A percentile compares a stretch with the other conserved stretches of the same genome.
Conservation (phyloP, 1,140 invertebrate species). For the Magallana angulata region DNA sequence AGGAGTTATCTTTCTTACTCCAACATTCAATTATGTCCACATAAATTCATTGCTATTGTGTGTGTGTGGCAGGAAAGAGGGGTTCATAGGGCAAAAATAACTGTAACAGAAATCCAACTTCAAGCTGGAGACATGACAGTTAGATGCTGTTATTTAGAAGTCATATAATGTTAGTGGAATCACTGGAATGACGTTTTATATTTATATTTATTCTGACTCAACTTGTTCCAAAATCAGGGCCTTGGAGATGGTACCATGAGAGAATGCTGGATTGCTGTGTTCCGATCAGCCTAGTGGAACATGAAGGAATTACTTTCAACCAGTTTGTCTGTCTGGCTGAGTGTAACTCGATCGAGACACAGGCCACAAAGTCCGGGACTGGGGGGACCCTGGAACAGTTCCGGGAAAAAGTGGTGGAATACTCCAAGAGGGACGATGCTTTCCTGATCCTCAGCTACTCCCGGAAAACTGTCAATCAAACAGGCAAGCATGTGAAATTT, state of each 20-base stretch:
- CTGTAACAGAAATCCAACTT: too few species aligned
- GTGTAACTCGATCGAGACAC: conserved; percentile 69
- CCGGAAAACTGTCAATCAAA: conserved; percentile 72
- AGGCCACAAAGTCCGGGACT: conserved; percentile 38
- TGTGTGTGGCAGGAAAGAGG: too few species aligned
- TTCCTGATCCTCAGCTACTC: conserved; percentile 77
- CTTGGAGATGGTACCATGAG: conserved; percentile 79
- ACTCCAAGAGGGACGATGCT: conserved; percentile 63
- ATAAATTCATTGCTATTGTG: too few species aligned
- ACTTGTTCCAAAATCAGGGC: conserved; percentile 53
- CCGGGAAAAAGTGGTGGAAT: conserved; percentile 60
- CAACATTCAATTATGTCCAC: too few species aligned
- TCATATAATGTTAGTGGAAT: too few species aligned
- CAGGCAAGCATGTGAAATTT: conserved; percentile 57
- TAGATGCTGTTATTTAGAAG: too few species aligned
- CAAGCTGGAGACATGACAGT: too few species aligned
- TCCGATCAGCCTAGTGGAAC: conserved; percentile 65
- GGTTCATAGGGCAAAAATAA: too few species aligned
- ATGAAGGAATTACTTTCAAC: conserved; percentile 73
- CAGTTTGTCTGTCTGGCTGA: conserved; percentile 75
- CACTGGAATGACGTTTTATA: too few species aligned
- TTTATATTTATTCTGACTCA: too few species aligned
- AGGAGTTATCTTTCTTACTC: too few species aligned
- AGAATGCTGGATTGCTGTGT: conserved; percentile 79
- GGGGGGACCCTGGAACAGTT: conserved; percentile 57